A percentile compares a stretch with the other conserved stretches of the same genome.
Conservation (phyloP, 2,797 vertebrate species). For the Chaenodraco wilsoni region DNA sequence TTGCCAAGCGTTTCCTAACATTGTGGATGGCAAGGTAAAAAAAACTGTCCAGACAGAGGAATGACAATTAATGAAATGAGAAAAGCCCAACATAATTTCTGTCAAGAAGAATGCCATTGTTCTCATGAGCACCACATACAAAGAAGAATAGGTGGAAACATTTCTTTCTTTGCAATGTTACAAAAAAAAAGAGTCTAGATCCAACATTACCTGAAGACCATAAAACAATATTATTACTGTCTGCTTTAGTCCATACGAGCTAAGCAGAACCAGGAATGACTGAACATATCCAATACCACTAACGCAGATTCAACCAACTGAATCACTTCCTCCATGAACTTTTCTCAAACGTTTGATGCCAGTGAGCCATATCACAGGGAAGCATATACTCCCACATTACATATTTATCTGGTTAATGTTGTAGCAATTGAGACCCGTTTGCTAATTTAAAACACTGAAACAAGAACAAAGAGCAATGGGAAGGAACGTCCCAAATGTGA, state of each 20-base stretch:
- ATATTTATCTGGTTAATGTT: background rate
- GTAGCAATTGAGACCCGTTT: slow-evolving; percentile 13
- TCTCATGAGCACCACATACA: background rate
- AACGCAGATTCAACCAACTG: background rate
- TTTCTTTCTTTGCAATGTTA: background rate
- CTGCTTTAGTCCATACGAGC: background rate
- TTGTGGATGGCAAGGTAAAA: background rate
- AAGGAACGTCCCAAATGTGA: slow-evolving; percentile 28
- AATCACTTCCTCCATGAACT: background rate
- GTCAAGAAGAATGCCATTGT: background rate
- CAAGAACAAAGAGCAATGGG: slow-evolving; percentile 39
- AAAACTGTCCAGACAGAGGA: background rate
- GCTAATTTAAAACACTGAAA: slow-evolving; percentile 23
- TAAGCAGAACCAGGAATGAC: background rate
- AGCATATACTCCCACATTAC: background rate
- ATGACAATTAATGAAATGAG: background rate
- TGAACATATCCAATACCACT: slow-evolving; percentile 3
- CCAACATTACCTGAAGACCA: background rate
- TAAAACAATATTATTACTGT: too few relatives aligned
- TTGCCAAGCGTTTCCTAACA: background rate
- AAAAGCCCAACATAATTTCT: background rate
- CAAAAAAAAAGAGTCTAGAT: background rate
- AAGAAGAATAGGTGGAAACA: background rate
- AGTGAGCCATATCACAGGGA: slow-evolving; percentile 2
- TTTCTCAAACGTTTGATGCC: slow-evolving; percentile 1